Percentiles rank a stretch among this genome's conserved stretches.
Conservation (phyloP, 2,888 invertebrate species). For the Tineola bisselliella region DNA sequence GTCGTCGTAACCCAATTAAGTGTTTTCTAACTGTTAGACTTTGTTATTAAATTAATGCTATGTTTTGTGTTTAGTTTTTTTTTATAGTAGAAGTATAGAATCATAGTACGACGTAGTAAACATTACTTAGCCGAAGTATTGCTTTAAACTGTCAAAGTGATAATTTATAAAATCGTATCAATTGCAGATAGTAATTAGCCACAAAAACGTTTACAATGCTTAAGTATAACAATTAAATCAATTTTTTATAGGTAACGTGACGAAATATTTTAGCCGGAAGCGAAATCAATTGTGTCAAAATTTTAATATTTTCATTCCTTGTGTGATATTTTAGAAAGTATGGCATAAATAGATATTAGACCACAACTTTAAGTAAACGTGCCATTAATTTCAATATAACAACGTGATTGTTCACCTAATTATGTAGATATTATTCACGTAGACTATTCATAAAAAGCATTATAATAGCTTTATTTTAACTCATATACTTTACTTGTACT, state of each 20-base stretch:
- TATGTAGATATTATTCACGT: background rate
- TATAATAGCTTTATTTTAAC: background rate
- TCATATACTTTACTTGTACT: background rate
- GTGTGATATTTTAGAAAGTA: background rate
- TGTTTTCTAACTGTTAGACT: background rate
- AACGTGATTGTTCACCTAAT: background rate
- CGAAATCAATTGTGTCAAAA: background rate
- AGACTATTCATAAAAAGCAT: background rate
- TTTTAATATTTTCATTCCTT: background rate
- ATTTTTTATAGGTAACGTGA: no score
- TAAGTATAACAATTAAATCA: no score
- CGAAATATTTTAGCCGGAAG: background rate
- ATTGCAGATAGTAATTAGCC: no score
- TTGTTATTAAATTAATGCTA: background rate
- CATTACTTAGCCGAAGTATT: no score
- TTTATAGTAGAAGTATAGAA: no score
- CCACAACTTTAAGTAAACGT: background rate
- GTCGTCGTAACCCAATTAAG: constrained; percentile 44
- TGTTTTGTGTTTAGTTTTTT: background rate
- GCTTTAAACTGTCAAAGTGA: no score
- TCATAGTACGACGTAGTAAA: no score
- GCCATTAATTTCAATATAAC: background rate
- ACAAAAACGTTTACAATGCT: no score
- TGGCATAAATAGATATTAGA: background rate
- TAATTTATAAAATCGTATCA: no score